phyloP scores from a whole-genome alignment of 2,113 vertebrate species.

The Callithrix jacchus region DNA sequence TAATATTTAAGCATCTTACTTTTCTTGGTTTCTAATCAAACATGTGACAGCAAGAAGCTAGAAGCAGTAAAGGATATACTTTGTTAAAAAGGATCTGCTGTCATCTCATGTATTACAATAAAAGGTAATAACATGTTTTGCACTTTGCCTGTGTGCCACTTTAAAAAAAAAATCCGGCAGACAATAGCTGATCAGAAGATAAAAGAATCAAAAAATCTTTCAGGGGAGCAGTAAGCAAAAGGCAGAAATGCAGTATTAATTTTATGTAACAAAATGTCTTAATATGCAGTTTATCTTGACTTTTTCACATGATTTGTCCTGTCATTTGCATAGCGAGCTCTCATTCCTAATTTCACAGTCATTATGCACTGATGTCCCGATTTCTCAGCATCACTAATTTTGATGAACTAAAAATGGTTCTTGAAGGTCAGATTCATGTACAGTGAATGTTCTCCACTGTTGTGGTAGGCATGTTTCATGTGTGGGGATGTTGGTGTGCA shows the following conservation, averaged over 20 bases:
- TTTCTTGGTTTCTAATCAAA: conserved; percentile 87
- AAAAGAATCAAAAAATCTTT: conserved; percentile 81
- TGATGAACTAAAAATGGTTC: conserved; percentile 96
- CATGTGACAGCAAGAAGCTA: conserved; percentile 85
- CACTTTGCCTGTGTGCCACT: conserved; percentile 83
- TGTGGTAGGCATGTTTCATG: conserved; percentile 66
- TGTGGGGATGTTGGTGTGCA: not conserved
- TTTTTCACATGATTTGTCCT: conserved; percentile 96
- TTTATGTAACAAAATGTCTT: conserved; percentile 93
- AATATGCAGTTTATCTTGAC: conserved; percentile 96
- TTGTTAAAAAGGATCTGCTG: conserved; percentile 87
- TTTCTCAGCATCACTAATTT: conserved; percentile 98
- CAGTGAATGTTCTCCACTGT: conserved; percentile 60
- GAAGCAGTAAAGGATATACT: conserved; percentile 87
- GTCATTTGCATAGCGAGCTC: conserved; percentile 94
- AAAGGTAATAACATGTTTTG: conserved; percentile 90
- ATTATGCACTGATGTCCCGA: conserved; percentile 98
- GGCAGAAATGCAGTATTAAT: conserved; percentile 91
- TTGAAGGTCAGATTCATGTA: conserved; percentile 92
- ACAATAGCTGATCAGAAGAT: conserved; percentile 88
- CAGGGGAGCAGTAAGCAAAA: conserved; percentile 84
- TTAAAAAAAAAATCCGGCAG: conserved; percentile 80
- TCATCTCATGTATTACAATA: conserved; percentile 86
- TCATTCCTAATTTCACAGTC: conserved; percentile 98
- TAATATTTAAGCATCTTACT: conserved; percentile 86